phyloP scores from a whole-genome alignment of 2,888 invertebrate species.

The Cephus pulcher region DNA sequence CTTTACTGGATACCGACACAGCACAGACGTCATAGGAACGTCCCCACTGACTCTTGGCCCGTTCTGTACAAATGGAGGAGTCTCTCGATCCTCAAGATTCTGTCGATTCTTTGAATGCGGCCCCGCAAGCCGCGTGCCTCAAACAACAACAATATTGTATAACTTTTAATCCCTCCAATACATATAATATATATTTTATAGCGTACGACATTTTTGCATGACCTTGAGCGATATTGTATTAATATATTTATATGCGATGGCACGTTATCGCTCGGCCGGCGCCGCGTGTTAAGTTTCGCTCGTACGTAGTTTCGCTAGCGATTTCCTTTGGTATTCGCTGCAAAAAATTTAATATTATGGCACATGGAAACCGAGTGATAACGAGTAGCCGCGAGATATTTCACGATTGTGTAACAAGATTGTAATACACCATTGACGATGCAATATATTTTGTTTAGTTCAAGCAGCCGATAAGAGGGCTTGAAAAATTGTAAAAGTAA shows the following conservation, averaged over 20 bases:
- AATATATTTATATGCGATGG: conserved; percentile 39
- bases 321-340: conserved; percentile 28
- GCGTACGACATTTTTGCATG: conserved; percentile 57
- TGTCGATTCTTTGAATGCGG: not conserved
- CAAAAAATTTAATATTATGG: not conserved
- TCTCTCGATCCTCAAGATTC: conserved; percentile 1
- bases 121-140: conserved; percentile 27
- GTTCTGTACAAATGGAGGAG: not conserved
- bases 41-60: not conserved
- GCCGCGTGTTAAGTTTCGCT: conserved; percentile 7
- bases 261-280: not conserved
- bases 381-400: conserved; percentile 30
- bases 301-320: conserved; percentile 28
- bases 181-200: conserved; percentile 57
- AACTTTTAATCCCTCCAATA: conserved; percentile 58
- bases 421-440: conserved; percentile 54
- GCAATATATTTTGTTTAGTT: conserved; percentile 61
- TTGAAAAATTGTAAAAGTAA: conserved; percentile 26
- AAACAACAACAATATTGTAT: conserved; percentile 36
- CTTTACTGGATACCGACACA: not conserved
- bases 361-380: not conserved
- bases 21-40: not conserved
- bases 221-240: conserved; percentile 57
- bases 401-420: conserved; percentile 48
- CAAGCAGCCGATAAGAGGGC: conserved; percentile 44